Base-by-base conservation (phyloP, 2,888 invertebrate species). In the Sphaerophoria taeniata region DNA sequence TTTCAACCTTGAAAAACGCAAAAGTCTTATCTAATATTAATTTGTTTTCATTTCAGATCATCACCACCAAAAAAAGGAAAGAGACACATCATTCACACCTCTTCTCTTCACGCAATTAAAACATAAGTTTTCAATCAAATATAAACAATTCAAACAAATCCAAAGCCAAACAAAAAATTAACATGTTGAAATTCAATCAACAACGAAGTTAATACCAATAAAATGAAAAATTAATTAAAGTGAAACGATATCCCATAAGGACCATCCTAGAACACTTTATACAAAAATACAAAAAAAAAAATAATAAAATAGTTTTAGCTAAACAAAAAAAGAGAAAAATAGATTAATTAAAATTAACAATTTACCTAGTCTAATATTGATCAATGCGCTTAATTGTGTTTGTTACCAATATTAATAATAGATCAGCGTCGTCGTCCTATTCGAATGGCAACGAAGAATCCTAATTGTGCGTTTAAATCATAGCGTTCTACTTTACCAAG, bases 371-470 rank as follows among this genome's bases (percentile, higher is more conserved):
- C 6, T 56, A 73, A 78, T 60, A 85, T 56, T 73, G 61, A 71
- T 81, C 71, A 76, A 85, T 85, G 85, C 73, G 61, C 69, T 65
- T 11, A 47, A 81, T 70, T 70, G 77, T 65, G 60, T 60, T 85
- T 73, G 63, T 69, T 76, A 72, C 34, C n/a, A 61, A 61, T 69
- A 70, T 51, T 63, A 78, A 51, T 51, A 43, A 24, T 60, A 43
- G 67, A 85, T 81, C 77, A 85, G 73, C 80, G 76, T 81, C 81
- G 85, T 82, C 82, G 82, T 86, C 86, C 82, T 82, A 78, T 86
- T 86, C 86, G 86, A 86, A 86, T 86, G 86, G 86, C 86, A 86
- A 86, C 86, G 86, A 86, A 86, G 67, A 82, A 78, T 86, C 77
- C 77, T 82, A 86, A 74, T 73, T 71, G 67, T 78, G 74, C 74